Conservation (phyloP, 2,888 invertebrate species). For the Aleiodes leptofemur region DNA sequence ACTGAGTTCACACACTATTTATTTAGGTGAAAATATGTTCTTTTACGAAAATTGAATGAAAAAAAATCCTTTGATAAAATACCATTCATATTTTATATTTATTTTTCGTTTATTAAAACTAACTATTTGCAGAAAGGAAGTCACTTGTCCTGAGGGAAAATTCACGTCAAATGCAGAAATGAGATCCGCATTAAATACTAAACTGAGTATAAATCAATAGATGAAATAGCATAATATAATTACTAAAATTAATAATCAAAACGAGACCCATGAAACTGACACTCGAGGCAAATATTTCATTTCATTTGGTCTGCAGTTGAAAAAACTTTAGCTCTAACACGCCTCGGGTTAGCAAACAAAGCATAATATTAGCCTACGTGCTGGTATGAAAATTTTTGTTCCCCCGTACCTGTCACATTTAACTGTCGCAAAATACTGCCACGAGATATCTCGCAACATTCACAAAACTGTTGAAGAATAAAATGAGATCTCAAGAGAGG, state of each 20-base stretch:
- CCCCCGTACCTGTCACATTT: conserved; percentile 25
- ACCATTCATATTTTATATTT: too few species aligned
- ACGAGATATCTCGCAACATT: conserved; percentile 34
- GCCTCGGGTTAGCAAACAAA: conserved; percentile 1
- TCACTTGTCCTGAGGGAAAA: not conserved
- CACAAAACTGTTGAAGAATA: conserved; percentile 8
- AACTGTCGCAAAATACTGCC: conserved; percentile 23
- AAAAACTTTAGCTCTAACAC: conserved; percentile 20
- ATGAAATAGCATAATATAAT: too few species aligned
- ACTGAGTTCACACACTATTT: too few species aligned
- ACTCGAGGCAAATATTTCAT: not conserved
- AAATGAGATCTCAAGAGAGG: conserved; percentile 10
- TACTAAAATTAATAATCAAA: not conserved
- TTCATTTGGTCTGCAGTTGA: conserved; percentile 25
- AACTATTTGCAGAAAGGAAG: not conserved
- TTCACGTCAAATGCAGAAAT: not conserved
- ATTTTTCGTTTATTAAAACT: too few species aligned
- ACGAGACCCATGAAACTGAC: not conserved
- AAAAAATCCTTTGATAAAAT: too few species aligned
- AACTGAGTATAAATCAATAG: too few species aligned
- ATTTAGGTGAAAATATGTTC: too few species aligned
- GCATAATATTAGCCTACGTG: conserved; percentile 37
- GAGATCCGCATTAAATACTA: too few species aligned
- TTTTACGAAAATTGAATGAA: too few species aligned
- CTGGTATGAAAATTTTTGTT: conserved; percentile 19